A percentile compares a stretch with the other conserved stretches of the same genome.
Evolutionary conservation across 1,140 invertebrate genomes (phyloP).

Genomic region (Tetragonula clypearis): DNA sequence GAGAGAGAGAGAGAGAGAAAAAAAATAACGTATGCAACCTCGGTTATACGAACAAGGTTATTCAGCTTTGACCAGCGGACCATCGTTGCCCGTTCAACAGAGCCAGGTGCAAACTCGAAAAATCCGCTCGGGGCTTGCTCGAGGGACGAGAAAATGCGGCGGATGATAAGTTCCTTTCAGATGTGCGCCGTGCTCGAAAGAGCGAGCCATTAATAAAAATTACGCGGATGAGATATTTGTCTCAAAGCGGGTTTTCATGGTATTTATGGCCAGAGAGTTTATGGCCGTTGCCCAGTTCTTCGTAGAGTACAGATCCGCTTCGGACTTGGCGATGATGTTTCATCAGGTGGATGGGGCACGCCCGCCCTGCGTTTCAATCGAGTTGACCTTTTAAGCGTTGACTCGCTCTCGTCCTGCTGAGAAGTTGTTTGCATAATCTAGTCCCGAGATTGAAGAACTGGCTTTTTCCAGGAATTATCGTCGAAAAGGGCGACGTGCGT

Average conservation of each 20-base stretch:
- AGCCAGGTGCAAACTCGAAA: background rate
- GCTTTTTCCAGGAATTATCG: background rate
- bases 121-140: background rate
- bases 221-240: slow-evolving; percentile 34
- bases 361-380: too few relatives aligned
- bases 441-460: background rate
- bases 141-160: slow-evolving; percentile 9
- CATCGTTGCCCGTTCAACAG: background rate
- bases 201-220: slow-evolving; percentile 22
- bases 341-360: too few relatives aligned
- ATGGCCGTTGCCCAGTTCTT: background rate
- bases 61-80: background rate
- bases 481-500: background rate
- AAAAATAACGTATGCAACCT: background rate
- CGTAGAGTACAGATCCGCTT: background rate
- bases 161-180: background rate
- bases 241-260: background rate
- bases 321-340: background rate
- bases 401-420: background rate
- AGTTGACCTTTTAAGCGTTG: background rate
- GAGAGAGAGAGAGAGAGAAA: too few relatives aligned
- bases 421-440: slow-evolving; percentile 5
- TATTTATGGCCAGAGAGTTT: slow-evolving; percentile 5
- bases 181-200: background rate
- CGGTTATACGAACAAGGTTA: background rate